These are phyloP conservation scores for Aphis gossypii DNA, from an alignment of 1,140 invertebrate species.

Conservation along the genomic window DNA sequence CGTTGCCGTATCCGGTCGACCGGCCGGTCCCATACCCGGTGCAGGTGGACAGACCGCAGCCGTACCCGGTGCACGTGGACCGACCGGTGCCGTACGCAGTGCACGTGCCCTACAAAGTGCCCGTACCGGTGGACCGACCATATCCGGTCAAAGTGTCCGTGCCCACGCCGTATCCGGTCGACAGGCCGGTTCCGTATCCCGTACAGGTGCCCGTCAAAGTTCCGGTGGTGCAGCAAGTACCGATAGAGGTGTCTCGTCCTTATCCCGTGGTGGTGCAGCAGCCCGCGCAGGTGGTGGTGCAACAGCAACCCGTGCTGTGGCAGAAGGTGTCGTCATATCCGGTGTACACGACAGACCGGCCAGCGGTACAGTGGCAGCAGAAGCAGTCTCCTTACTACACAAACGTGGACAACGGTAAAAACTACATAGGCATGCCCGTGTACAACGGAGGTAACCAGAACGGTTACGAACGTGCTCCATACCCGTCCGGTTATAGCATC, in stretches of 20 bases:
- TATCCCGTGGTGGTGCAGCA: constrained; percentile 37
- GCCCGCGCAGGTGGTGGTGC: background rate
- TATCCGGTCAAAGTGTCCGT: constrained; percentile 41
- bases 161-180: constrained; percentile 40
- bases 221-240: constrained; percentile 38
- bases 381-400: background rate
- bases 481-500: constrained; percentile 41
- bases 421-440: constrained; percentile 10
- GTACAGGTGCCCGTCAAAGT: constrained; percentile 34
- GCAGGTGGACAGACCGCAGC: background rate
- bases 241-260: constrained; percentile 19
- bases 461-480: background rate
- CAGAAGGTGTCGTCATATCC: background rate
- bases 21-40: constrained; percentile 34
- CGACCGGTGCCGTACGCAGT: constrained; percentile 44
- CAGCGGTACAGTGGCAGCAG: constrained; percentile 27
- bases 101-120: constrained; percentile 41
- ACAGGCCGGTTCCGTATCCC: constrained; percentile 43
- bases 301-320: constrained; percentile 27
- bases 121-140: constrained; percentile 43
- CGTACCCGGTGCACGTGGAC: constrained; percentile 37
- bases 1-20: constrained; percentile 33
- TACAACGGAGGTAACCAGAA: constrained; percentile 5
- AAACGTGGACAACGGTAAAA: background rate
- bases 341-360: background rate